Base-by-base conservation (phyloP, 35 echinoderm and acorn worm species). In the Ophioderma brevispina region DNA sequence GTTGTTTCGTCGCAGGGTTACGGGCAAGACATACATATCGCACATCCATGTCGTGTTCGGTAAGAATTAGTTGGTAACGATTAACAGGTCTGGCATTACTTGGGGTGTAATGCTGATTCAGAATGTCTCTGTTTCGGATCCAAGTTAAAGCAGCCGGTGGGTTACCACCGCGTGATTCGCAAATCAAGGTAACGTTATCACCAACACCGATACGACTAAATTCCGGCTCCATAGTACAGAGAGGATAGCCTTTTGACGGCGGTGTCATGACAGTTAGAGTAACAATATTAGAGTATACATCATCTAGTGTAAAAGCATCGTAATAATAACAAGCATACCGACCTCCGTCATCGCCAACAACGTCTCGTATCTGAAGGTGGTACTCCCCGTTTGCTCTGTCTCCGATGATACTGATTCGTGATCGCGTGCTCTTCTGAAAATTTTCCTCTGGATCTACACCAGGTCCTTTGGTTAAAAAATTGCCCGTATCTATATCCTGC, bases 121-220 rank as follows among this genome's bases (percentile, higher is more conserved):
- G 33, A 37, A 82, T 92, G 18, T 81, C 84, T 10, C 85, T 80
- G 0, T 90, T 90, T n/a, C 94, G 70, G 23, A 91, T 84, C 64
- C 91, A 88, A 17, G 94, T 82, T 33, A 96, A 75, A 0, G 85
- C 92, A 37, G 94, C 94, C 11, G 94, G 90, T 32, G 94, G 94
- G 41, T 87, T 77, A 0, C 94, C 94, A 1, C 94, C 94, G 8
- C 80, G 63, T 1, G 94, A 96, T 19, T 96, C 94, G 41, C 94
- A 96, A 31, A 50, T 19, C 35, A 96, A 32, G 0, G 94, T 96
- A 19, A 96, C 78, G 38, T 82, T 86, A 80, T 96, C 94, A 25
- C 94, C 90, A 39, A 92, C 55, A 25, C 34, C 40, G 25, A 87
- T 32, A 8, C 80, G 90, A 10, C 36, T 33, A 11, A 70, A 21